phyloP scores from a whole-genome alignment of 2,113 vertebrate species.

The Onychostoma macrolepis region DNA sequence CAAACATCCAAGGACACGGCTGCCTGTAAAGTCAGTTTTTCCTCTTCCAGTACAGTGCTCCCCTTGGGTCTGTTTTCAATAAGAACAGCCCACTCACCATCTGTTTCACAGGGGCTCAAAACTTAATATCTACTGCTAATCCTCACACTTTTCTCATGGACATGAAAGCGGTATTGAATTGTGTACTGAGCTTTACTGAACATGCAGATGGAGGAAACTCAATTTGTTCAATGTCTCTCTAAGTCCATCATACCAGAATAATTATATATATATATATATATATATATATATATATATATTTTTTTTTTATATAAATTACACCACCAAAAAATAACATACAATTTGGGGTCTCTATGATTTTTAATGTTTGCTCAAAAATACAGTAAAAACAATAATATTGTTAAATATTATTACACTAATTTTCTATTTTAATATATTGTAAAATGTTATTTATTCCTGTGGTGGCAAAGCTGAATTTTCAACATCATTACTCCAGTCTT shows the following conservation, averaged over 20 bases:
- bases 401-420: no score
- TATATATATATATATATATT: no score
- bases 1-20: constrained; percentile 47
- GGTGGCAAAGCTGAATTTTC: background rate
- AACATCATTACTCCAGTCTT: background rate
- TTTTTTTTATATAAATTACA: background rate
- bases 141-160: constrained; percentile 31
- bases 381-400: background rate
- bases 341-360: background rate
- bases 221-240: constrained; percentile 12
- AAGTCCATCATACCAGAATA: constrained; percentile 10
- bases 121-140: constrained; percentile 42
- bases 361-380: background rate
- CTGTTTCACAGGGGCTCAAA: constrained; percentile 46
- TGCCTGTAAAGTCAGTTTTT: constrained; percentile 44
- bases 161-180: constrained; percentile 30
- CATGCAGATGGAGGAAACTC: background rate
- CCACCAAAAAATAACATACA: no score
- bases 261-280: no score
- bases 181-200: constrained; percentile 21
- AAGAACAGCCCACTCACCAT: constrained; percentile 46
- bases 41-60: constrained; percentile 33
- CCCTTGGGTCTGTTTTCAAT: constrained; percentile 34
- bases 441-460: background rate
- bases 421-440: background rate